phyloP scores from a whole-genome alignment of 2,797 vertebrate species.

The Sebastes umbrosus region DNA sequence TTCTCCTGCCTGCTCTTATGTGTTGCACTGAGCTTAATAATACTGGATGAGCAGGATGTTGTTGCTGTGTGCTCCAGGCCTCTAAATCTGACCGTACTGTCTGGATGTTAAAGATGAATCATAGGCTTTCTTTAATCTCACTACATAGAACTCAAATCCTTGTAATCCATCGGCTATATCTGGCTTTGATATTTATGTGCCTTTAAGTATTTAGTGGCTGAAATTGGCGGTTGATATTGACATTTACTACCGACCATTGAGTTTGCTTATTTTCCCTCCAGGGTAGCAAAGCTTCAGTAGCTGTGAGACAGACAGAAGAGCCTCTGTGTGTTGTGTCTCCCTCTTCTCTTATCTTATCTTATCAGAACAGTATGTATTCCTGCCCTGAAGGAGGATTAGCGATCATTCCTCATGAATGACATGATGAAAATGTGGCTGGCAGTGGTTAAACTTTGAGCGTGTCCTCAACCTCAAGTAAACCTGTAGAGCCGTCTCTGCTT shows the following conservation, averaged over 20 bases:
- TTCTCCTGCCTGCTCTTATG: neutral
- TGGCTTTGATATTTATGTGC: neutral
- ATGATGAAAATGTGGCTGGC: neutral
- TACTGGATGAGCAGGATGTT: neutral
- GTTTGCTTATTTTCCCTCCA: neutral
- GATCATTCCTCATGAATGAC: neutral
- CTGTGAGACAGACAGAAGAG: neutral
- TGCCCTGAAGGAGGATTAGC: conserved; percentile 3
- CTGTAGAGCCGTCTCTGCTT: neutral
- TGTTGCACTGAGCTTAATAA: neutral
- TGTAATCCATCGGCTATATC: neutral
- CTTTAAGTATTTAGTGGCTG: neutral
- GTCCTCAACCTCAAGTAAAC: neutral
- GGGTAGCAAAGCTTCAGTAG: neutral
- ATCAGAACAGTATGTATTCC: neutral
- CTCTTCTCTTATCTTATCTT: conserved; percentile 18
- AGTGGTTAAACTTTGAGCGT: neutral
- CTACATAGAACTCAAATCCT: neutral
- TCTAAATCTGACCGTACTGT: neutral
- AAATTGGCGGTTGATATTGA: neutral
- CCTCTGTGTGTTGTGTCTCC: conserved; percentile 16
- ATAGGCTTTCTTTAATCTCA: neutral
- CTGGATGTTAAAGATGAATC: neutral
- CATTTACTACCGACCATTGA: neutral
- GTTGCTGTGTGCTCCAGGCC: neutral